Percentiles rank a stretch among this genome's conserved stretches.
These are phyloP conservation scores for Steinernema feltiae DNA, from an alignment of 1,140 invertebrate genomes.

Conservation along the genomic window DNA sequence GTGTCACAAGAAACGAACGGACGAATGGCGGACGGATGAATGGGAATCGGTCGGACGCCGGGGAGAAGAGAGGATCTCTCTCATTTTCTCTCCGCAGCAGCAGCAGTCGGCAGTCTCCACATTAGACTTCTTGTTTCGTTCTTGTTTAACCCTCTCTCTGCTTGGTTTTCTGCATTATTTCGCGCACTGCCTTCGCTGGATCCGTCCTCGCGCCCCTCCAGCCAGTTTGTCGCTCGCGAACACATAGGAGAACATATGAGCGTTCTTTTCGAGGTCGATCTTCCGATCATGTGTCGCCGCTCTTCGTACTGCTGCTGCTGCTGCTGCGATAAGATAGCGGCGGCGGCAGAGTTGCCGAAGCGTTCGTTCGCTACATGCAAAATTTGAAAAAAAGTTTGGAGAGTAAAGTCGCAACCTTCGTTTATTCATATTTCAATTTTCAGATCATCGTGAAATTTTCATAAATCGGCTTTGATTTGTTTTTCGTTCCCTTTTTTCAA, in stretches of 20 bases:
- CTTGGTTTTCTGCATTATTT: not conserved
- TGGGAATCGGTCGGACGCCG: not conserved
- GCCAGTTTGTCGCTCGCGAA: not conserved
- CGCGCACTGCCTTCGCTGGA: not conserved
- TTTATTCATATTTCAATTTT: too few species aligned
- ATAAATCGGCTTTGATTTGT: too few species aligned
- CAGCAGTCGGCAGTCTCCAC: not conserved
- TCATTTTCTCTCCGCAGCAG: conserved; percentile 9
- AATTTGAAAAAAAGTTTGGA: too few species aligned
- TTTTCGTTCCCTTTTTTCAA: too few species aligned
- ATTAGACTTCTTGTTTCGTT: not conserved
- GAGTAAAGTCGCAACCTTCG: too few species aligned
- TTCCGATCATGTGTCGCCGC: not conserved
- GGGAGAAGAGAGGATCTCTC: conserved; percentile 16
- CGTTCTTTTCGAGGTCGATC: not conserved
- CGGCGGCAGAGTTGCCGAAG: not conserved
- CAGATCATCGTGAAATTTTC: too few species aligned
- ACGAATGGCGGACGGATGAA: conserved; percentile 16
- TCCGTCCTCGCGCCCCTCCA: not conserved
- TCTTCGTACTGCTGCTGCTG: too few species aligned
- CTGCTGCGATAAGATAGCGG: not conserved
- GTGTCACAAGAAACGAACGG: conserved; percentile 14
- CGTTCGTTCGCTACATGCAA: too few species aligned
- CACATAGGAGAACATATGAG: not conserved
- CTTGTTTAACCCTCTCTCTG: conserved; percentile 14